Evolutionary conservation across 2,113 vertebrate genomes (phyloP).

Genomic region (Carassius gibelio): DNA sequence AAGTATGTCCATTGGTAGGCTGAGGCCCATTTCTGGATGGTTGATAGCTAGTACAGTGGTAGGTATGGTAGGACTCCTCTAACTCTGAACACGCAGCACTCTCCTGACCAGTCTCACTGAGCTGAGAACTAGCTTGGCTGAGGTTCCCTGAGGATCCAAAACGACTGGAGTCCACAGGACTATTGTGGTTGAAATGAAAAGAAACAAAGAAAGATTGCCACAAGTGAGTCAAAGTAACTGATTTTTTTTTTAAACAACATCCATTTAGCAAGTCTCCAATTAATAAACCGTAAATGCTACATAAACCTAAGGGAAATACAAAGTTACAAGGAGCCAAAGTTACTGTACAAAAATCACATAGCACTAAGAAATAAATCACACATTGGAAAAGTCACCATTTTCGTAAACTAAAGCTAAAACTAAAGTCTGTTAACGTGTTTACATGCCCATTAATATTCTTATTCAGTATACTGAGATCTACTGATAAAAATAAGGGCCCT

Average conservation of each 20-base stretch:
- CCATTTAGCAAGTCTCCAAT: neutral
- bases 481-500: neutral
- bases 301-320: neutral
- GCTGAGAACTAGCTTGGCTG: conserved; percentile 92
- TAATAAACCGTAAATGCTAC: neutral
- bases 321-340: neutral
- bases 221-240: neutral
- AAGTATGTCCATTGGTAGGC: conserved; percentile 69
- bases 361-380: conserved; percentile 4
- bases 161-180: conserved; percentile 90
- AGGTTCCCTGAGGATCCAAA: conserved; percentile 93
- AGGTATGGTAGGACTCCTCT: conserved; percentile 82
- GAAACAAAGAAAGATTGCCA: conserved; percentile 34
- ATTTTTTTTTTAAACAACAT: neutral
- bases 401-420: neutral
- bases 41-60: conserved; percentile 74
- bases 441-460: conserved; percentile 21
- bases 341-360: neutral
- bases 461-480: neutral
- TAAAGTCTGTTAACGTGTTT: neutral
- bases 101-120: conserved; percentile 89
- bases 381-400: neutral
- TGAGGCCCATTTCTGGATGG: conserved; percentile 68
- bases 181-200: conserved; percentile 66
- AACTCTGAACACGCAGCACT: conserved; percentile 79